Evolutionary conservation across 2,113 vertebrate genomes (phyloP).

Genomic region (Epinephelus cyanopodus): DNA sequence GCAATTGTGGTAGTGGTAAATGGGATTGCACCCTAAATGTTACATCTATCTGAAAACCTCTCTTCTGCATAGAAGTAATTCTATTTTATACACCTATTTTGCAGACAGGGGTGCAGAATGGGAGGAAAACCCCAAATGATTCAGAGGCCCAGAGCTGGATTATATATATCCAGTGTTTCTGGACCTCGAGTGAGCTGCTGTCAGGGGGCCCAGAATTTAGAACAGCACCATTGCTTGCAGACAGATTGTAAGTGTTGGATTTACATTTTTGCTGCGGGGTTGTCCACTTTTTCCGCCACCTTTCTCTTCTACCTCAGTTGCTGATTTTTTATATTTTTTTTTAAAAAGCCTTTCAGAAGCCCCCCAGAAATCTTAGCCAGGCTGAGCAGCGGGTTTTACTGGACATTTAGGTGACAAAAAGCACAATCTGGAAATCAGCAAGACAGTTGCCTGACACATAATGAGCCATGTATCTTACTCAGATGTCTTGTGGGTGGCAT

Average conservation of each 20-base stretch:
- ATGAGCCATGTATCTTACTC: slow-evolving; percentile 37
- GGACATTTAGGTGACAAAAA: slow-evolving; percentile 20
- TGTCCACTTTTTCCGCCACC: slow-evolving; percentile 2
- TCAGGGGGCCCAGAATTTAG: slow-evolving; percentile 20
- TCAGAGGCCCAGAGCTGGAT: slow-evolving; percentile 25
- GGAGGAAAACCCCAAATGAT: slow-evolving; percentile 13
- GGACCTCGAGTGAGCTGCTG: neutral
- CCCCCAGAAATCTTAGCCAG: neutral
- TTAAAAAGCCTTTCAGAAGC: slow-evolving; percentile 3
- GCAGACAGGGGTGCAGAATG: neutral
- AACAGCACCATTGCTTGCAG: slow-evolving; percentile 11
- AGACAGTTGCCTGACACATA: slow-evolving; percentile 25
- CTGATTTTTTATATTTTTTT: slow-evolving; percentile 23
- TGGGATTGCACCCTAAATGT: slow-evolving; percentile 7
- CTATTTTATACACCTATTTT: slow-evolving; percentile 1
- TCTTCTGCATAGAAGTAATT: neutral
- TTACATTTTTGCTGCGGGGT: slow-evolving; percentile 18
- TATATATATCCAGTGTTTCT: slow-evolving; percentile 29
- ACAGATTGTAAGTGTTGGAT: slow-evolving; percentile 35
- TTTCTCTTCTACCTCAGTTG: neutral
- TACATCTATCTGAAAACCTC: slow-evolving; percentile 6
- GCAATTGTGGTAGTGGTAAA: neutral
- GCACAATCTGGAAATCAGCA: slow-evolving; percentile 21
- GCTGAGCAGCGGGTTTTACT: slow-evolving; percentile 11
- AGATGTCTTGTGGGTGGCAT: slow-evolving; percentile 11